These are phyloP conservation scores for Ianthella basta DNA, from an alignment of 37 sponge, comb jelly and placozoan species.

Conservation along the genomic window DNA sequence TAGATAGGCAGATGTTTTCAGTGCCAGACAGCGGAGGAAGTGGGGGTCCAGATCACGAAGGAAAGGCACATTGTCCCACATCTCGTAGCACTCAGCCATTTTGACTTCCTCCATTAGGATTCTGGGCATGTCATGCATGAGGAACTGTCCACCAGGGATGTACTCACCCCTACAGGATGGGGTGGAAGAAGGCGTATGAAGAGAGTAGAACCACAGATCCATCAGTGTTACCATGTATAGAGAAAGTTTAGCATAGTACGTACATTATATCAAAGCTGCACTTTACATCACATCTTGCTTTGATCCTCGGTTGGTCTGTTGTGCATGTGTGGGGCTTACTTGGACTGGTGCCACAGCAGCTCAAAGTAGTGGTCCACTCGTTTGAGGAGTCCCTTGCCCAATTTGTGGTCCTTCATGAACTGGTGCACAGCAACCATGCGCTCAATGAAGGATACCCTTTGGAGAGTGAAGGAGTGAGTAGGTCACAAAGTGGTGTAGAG, in stretches of 20 bases:
- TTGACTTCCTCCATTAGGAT: constrained; percentile 63
- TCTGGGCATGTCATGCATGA: constrained; percentile 70
- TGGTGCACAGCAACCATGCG: constrained; percentile 74
- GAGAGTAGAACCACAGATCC: not conserved
- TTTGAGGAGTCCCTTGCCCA: constrained; percentile 49
- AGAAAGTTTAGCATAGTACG: no score
- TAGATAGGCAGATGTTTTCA: constrained; percentile 48
- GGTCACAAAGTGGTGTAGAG: no score
- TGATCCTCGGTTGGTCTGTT: no score
- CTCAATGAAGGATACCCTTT: constrained; percentile 74
- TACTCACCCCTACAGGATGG: constrained; percentile 55
- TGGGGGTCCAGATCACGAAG: constrained; percentile 37
- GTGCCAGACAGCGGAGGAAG: constrained; percentile 55
- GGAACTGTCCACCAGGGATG: constrained; percentile 50
- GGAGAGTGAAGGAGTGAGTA: not conserved
- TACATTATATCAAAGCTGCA: no score
- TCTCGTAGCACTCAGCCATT: constrained; percentile 47
- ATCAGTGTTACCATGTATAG: not conserved
- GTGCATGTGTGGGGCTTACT: constrained; percentile 22
- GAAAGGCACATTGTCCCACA: constrained; percentile 44
- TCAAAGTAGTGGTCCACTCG: constrained; percentile 74
- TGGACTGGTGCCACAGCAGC: constrained; percentile 70
- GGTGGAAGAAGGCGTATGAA: not conserved
- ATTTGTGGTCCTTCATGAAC: constrained; percentile 67
- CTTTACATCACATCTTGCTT: no score